Evolutionary conservation across 2,888 invertebrate species (phyloP).

Genomic region (Selenia dentaria): DNA sequence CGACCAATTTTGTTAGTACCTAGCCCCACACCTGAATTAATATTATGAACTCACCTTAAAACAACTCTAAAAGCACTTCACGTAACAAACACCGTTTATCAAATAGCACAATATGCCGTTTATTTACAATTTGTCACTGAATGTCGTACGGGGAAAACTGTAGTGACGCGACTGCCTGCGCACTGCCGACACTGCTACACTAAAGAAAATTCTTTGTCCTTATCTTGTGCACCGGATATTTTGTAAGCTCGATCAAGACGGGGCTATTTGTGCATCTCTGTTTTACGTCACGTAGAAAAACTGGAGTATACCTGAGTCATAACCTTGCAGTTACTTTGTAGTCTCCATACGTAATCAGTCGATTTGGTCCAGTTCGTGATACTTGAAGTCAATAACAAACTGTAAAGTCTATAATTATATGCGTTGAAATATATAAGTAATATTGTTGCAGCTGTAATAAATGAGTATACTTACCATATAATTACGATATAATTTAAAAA

Average conservation of each 20-base stretch:
- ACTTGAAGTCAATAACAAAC: no score
- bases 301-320: conserved; percentile 38
- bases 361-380: no score
- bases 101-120: conserved; percentile 29
- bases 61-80: conserved; percentile 24
- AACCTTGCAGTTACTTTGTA: conserved; percentile 31
- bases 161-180: conserved; percentile 53
- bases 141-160: conserved; percentile 42
- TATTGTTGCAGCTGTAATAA: no score
- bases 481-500: no score
- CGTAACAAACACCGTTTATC: conserved; percentile 31
- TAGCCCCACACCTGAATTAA: conserved; percentile 8
- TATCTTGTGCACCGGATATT: conserved; percentile 14
- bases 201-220: conserved; percentile 14
- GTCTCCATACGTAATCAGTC: no score
- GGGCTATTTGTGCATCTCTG: conserved; percentile 26
- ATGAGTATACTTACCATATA: no score
- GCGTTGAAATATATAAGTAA: no score
- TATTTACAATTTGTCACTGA: conserved; percentile 43
- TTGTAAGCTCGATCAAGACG: conserved; percentile 37
- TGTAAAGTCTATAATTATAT: no score
- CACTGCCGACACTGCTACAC: conserved; percentile 28
- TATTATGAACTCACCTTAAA: conserved; percentile 33
- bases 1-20: conserved; percentile 40
- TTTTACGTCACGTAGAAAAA: conserved; percentile 54